These are phyloP conservation scores for Cotesia glomerata DNA, from an alignment of 1,140 invertebrate genomes.

Conservation along the genomic window DNA sequence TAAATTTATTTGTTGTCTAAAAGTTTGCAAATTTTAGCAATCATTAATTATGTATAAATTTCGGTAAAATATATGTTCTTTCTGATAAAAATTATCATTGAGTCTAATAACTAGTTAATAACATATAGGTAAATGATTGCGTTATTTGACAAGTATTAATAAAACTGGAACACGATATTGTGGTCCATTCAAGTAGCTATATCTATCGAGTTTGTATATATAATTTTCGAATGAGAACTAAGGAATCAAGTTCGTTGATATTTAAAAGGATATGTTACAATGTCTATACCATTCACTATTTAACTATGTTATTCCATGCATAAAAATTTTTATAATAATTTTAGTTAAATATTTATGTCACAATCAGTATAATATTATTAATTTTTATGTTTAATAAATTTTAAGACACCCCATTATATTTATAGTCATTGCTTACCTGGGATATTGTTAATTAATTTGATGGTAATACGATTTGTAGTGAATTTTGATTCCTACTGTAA, in stretches of 20 bases:
- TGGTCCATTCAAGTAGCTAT: not conserved
- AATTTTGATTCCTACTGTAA: too few relatives aligned
- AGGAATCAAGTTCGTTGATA: slow-evolving; percentile 13
- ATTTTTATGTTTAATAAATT: too few relatives aligned
- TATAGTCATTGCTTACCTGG: too few relatives aligned
- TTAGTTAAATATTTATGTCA: not conserved
- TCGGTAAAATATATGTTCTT: too few relatives aligned
- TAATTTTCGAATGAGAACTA: not conserved
- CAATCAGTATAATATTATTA: too few relatives aligned
- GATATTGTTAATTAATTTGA: too few relatives aligned
- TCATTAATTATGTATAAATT: too few relatives aligned
- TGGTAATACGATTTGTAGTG: too few relatives aligned
- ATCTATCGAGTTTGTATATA: not conserved
- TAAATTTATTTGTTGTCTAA: too few relatives aligned
- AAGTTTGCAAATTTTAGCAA: too few relatives aligned
- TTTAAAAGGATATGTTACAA: not conserved
- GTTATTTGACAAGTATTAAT: not conserved
- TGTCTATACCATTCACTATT: not conserved
- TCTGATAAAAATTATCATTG: not conserved
- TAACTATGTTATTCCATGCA: not conserved
- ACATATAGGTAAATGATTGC: not conserved
- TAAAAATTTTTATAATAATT: not conserved
- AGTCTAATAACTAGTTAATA: not conserved
- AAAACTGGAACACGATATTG: slow-evolving; percentile 20
- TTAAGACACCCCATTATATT: too few relatives aligned